Evolutionary conservation across 2,113 vertebrate species (phyloP).

Genomic region (Cottus gobio): DNA sequence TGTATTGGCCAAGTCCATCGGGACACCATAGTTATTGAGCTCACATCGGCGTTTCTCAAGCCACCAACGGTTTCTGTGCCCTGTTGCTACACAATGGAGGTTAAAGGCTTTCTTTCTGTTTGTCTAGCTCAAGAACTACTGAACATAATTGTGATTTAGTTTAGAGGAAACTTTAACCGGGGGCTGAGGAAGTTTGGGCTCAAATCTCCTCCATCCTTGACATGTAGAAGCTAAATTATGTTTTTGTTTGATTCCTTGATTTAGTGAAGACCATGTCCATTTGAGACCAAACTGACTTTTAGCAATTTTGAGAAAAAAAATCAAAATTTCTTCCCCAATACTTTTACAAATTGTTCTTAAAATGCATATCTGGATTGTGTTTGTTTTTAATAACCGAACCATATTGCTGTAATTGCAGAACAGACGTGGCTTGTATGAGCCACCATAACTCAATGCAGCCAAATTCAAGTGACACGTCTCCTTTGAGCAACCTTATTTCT

Average conservation of each 20-base stretch:
- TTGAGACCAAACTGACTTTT: not conserved
- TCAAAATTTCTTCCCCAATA: not conserved
- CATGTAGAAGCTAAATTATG: not conserved
- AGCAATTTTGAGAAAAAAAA: too few relatives aligned
- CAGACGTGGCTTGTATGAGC: not conserved
- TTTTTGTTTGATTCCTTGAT: not conserved
- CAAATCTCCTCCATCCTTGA: not conserved
- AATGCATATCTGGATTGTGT: not conserved
- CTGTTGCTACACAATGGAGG: not conserved
- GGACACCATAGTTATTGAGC: slow-evolving; percentile 14
- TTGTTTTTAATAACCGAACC: not conserved
- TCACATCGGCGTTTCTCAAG: slow-evolving; percentile 9
- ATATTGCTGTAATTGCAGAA: not conserved
- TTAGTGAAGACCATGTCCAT: not conserved
- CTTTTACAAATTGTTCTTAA: not conserved
- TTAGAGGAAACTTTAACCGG: not conserved
- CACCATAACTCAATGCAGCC: not conserved
- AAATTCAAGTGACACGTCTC: not conserved
- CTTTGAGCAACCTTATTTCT: not conserved
- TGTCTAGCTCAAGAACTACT: not conserved
- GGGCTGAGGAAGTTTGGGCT: not conserved
- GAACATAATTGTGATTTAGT: not conserved
- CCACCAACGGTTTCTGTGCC: not conserved
- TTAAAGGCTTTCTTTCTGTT: not conserved
- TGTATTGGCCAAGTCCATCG: slow-evolving; percentile 14